Conservation (phyloP, 2,888 invertebrate genomes). For the Lepidochrysops patricia region DNA sequence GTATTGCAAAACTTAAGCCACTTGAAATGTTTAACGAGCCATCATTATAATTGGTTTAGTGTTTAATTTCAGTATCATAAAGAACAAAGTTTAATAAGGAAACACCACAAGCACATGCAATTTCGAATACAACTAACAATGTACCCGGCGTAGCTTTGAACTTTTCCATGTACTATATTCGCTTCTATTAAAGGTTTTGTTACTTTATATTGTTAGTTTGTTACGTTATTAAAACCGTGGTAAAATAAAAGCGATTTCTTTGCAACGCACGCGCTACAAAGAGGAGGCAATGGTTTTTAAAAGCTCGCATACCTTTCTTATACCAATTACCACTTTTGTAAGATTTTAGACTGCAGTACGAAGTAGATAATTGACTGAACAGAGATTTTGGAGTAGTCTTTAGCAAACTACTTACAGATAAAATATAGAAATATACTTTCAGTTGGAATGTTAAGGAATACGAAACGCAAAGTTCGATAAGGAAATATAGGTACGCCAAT, state of each 20-base stretch:
- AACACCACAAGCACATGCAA: slow-evolving; percentile 41
- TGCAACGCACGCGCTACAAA: not conserved
- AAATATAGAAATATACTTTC: no score
- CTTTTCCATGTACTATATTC: slow-evolving; percentile 21
- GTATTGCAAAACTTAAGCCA: not conserved
- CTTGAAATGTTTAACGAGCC: not conserved
- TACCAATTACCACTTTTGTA: no score
- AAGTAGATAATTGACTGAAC: no score
- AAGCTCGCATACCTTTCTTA: no score
- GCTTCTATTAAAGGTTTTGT: not conserved
- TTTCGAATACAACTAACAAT: slow-evolving; percentile 31
- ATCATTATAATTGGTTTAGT: slow-evolving; percentile 13
- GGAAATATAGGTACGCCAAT: slow-evolving; percentile 29
- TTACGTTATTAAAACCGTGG: not conserved
- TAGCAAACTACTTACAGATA: no score
- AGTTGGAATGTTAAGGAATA: no score
- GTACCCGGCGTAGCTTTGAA: slow-evolving; percentile 23
- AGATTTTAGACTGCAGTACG: no score
- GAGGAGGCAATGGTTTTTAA: not conserved
- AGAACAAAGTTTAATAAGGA: slow-evolving; percentile 51
- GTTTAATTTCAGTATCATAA: slow-evolving; percentile 20
- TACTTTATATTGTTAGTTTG: not conserved
- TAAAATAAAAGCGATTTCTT: not conserved
- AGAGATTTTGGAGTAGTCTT: no score
- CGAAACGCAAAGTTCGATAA: slow-evolving; percentile 38